Evolutionary conservation across 2,113 vertebrate genomes (phyloP).

Genomic region (Oceanodroma tethys): DNA sequence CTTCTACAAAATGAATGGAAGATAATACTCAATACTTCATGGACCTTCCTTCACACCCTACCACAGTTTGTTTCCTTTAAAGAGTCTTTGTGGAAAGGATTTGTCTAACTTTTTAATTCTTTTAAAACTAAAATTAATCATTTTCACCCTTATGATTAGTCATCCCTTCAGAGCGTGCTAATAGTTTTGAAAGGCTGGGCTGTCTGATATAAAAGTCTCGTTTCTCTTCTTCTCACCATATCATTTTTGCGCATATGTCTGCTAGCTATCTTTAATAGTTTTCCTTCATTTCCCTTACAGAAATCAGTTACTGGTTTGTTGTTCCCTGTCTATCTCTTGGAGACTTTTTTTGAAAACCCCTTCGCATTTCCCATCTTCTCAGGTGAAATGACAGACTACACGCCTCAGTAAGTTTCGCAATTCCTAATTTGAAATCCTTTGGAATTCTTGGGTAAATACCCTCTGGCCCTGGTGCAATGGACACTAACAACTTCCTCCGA

Average conservation of each 20-base stretch:
- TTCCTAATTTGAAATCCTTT: not conserved
- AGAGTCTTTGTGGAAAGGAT: not conserved
- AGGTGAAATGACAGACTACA: not conserved
- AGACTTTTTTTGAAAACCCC: not conserved
- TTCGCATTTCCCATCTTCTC: not conserved
- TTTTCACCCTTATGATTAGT: not conserved
- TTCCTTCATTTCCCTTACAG: not conserved
- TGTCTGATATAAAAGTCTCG: not conserved
- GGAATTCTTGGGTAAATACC: not conserved
- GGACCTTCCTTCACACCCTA: not conserved
- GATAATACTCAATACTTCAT: not conserved
- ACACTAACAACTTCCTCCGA: not conserved
- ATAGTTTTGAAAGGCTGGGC: not conserved
- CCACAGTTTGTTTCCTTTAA: not conserved
- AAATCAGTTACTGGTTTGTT: not conserved
- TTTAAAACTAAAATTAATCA: not conserved
- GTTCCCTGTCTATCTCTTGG: not conserved
- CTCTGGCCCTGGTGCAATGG: not conserved
- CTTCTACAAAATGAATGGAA: not conserved
- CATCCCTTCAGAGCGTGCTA: not conserved
- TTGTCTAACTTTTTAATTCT: not conserved
- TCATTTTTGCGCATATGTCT: not conserved
- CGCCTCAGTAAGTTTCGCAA: not conserved
- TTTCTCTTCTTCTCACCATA: not conserved
- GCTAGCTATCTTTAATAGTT: not conserved